Percentiles rank a stretch among this genome's conserved stretches.
These are phyloP conservation scores for Steinernema khuongi DNA, from an alignment of 1,140 invertebrate genomes.

Conservation along the genomic window DNA sequence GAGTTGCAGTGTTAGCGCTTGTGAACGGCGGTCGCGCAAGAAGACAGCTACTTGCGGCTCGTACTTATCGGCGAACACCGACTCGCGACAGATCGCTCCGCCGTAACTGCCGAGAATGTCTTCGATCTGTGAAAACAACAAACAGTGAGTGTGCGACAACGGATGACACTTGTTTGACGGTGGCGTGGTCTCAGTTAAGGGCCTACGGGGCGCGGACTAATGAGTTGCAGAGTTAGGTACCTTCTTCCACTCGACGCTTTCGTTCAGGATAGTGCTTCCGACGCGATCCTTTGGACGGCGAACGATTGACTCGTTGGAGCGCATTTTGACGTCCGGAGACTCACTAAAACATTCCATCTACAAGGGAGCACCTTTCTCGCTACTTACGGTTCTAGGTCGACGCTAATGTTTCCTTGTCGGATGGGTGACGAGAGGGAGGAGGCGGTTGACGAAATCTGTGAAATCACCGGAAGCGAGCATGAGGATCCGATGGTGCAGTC, in stretches of 20 bases:
- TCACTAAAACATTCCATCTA: background rate
- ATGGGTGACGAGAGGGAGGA: background rate
- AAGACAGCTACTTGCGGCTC: slow-evolving; percentile 33
- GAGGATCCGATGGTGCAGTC: slow-evolving; percentile 30
- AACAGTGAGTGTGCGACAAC: background rate
- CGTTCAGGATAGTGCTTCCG: slow-evolving; percentile 15
- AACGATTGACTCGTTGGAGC: slow-evolving; percentile 18
- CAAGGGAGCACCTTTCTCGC: background rate
- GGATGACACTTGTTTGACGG: too few relatives aligned
- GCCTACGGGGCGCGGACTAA: too few relatives aligned
- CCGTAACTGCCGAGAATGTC: slow-evolving; percentile 60
- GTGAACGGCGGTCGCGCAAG: slow-evolving; percentile 26
- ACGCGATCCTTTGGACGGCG: background rate
- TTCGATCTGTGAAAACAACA: slow-evolving; percentile 57
- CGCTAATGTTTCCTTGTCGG: background rate
- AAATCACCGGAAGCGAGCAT: slow-evolving; percentile 31
- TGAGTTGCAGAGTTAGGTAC: slow-evolving; percentile 13
- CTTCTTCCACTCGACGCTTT: slow-evolving; percentile 42
- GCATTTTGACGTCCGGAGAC: slow-evolving; percentile 21
- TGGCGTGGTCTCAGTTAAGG: too few relatives aligned
- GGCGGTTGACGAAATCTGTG: slow-evolving; percentile 9
- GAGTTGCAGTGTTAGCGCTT: slow-evolving; percentile 46
- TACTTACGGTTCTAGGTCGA: background rate
- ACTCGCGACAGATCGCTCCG: slow-evolving; percentile 53
- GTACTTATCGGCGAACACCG: slow-evolving; percentile 28